A percentile compares a stretch with the other conserved stretches of the same genome.
Evolutionary conservation across 2,888 invertebrate genomes (phyloP).

Genomic region (Syritta pipiens): DNA sequence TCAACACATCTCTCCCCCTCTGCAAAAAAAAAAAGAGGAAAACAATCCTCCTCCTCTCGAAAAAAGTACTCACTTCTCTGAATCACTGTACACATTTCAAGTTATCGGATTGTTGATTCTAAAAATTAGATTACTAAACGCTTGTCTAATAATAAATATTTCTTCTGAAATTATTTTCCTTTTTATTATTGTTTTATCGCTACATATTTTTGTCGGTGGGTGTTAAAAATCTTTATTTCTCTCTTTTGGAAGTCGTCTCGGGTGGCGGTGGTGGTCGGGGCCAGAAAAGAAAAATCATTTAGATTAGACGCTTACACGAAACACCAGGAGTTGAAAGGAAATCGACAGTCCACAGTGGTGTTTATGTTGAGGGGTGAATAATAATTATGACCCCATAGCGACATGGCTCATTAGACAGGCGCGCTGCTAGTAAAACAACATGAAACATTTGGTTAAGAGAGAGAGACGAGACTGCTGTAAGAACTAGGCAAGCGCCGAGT

Average conservation of each 20-base stretch:
- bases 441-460: no score
- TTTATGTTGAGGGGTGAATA: constrained; percentile 52
- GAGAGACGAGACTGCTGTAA: constrained; percentile 17
- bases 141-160: constrained; percentile 43
- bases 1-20: no score
- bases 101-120: constrained; percentile 41
- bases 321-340: constrained; percentile 10
- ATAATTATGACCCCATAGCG: constrained; percentile 52
- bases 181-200: constrained; percentile 42
- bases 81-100: constrained; percentile 29
- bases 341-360: constrained; percentile 25
- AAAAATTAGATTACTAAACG: constrained; percentile 36
- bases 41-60: no score
- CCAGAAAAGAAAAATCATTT: constrained; percentile 33
- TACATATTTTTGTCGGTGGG: constrained; percentile 6
- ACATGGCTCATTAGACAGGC: constrained; percentile 50
- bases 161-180: constrained; percentile 33
- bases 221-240: constrained; percentile 38
- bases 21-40: not conserved
- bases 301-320: constrained; percentile 28
- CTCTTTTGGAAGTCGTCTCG: constrained; percentile 5
- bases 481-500: constrained; percentile 23
- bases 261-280: no score
- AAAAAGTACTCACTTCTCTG: constrained; percentile 1
- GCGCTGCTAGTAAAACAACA: no score